These are phyloP conservation scores for Heloderma charlesbogerti DNA, from an alignment of 2,113 vertebrate genomes.

Conservation along the genomic window DNA sequence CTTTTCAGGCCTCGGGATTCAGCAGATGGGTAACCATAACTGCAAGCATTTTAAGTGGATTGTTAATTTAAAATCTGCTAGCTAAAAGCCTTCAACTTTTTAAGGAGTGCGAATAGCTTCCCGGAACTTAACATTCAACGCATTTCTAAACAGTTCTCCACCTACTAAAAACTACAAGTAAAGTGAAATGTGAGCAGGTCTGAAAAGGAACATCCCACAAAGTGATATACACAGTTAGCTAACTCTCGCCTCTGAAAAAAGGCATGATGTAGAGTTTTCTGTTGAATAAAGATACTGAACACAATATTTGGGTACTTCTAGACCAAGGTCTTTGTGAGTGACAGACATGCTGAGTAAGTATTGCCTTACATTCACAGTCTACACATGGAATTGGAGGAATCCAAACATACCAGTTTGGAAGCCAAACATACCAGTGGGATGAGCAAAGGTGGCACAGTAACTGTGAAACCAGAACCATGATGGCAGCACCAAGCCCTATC, in stretches of 20 bases:
- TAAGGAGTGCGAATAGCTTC: constrained; percentile 1
- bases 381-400: neutral
- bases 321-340: neutral
- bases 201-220: neutral
- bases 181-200: neutral
- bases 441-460: neutral
- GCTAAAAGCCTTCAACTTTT: constrained; percentile 18
- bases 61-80: neutral
- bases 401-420: neutral
- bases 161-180: neutral
- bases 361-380: neutral
- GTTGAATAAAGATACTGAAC: neutral
- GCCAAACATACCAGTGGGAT: neutral
- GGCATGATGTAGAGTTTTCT: neutral
- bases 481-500: neutral
- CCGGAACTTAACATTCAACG: constrained; percentile 14
- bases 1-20: neutral
- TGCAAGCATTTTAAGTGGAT: neutral
- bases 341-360: neutral
- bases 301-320: neutral
- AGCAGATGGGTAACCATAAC: neutral
- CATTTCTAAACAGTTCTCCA: neutral
- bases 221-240: neutral
- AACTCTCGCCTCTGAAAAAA: neutral
- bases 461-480: neutral